Conservation (phyloP, 2,888 invertebrate species). For the Tineola bisselliella region DNA sequence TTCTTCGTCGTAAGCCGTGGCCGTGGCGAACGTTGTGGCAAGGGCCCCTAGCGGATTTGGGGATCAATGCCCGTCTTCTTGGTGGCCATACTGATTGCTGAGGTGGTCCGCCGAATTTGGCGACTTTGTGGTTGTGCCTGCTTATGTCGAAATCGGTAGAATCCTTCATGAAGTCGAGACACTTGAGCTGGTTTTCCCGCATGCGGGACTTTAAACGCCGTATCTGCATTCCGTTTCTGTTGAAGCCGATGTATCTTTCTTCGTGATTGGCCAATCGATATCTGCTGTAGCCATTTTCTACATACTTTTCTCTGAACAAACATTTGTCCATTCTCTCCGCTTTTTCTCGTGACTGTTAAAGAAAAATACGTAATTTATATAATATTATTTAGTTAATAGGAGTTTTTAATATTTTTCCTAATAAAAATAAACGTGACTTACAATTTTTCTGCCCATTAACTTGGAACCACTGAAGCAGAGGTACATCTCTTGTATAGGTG, state of each 20-base stretch:
- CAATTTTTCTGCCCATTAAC: constrained; percentile 76
- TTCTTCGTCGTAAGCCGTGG: constrained; percentile 57
- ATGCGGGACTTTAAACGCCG: constrained; percentile 50
- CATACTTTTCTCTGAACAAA: constrained; percentile 72
- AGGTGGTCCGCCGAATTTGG: constrained; percentile 40
- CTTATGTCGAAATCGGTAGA: constrained; percentile 70
- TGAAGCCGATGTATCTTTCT: constrained; percentile 72
- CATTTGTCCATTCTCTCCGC: constrained; percentile 70
- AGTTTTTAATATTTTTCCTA: no score
- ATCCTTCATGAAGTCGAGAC: constrained; percentile 72
- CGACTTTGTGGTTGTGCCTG: constrained; percentile 68
- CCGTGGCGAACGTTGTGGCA: constrained; percentile 55
- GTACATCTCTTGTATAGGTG: constrained; percentile 77
- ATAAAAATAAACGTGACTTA: constrained; percentile 26
- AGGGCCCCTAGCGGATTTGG: constrained; percentile 49
- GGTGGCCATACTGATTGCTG: constrained; percentile 38
- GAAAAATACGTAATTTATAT: not conserved
- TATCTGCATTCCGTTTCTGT: constrained; percentile 67
- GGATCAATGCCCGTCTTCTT: constrained; percentile 49
- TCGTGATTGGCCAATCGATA: constrained; percentile 70
- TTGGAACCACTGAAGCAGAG: constrained; percentile 81
- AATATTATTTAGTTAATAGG: not conserved
- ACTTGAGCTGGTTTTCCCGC: constrained; percentile 58
- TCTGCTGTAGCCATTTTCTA: constrained; percentile 68
- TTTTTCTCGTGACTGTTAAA: constrained; percentile 59